Evolutionary conservation across 2,888 invertebrate species (phyloP).

Genomic region (Gasteruption jaculator): DNA sequence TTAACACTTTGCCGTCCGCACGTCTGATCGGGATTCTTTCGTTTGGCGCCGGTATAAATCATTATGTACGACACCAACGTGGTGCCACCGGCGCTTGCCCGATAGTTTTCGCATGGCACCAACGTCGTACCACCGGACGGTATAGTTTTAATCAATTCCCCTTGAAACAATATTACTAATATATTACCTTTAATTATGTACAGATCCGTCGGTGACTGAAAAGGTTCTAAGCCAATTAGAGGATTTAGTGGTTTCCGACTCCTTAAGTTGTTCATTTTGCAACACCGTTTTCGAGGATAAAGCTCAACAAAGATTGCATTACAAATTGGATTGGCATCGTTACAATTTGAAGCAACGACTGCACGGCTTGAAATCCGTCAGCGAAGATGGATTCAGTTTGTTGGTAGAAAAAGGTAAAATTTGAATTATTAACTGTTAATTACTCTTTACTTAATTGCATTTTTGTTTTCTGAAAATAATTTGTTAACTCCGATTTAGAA

Average conservation of each 20-base stretch:
- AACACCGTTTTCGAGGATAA: slow-evolving; percentile 57
- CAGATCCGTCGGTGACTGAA: slow-evolving; percentile 36
- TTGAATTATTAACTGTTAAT: slow-evolving; percentile 21
- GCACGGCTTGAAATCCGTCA: slow-evolving; percentile 56
- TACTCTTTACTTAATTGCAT: neutral
- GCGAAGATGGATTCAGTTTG: slow-evolving; percentile 58
- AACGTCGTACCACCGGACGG: too few relatives aligned
- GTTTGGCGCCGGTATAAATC: too few relatives aligned
- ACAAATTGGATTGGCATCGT: slow-evolving; percentile 80
- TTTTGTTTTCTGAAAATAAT: slow-evolving; percentile 12
- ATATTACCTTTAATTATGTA: too few relatives aligned
- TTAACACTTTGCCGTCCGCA: too few relatives aligned
- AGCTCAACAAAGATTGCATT: slow-evolving; percentile 68
- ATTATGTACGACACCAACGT: too few relatives aligned
- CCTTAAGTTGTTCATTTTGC: slow-evolving; percentile 56
- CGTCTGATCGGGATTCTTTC: too few relatives aligned
- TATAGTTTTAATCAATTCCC: too few relatives aligned
- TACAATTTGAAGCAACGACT: slow-evolving; percentile 74
- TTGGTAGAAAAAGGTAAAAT: slow-evolving; percentile 49
- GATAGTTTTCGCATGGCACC: too few relatives aligned
- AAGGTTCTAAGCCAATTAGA: slow-evolving; percentile 36
- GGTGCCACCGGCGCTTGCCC: too few relatives aligned
- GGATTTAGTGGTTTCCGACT: slow-evolving; percentile 49
- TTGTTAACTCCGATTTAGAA: neutral
- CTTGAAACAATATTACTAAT: too few relatives aligned